Conservation (phyloP, 2,113 vertebrate genomes). For the Ctenodactylus gundi region DNA sequence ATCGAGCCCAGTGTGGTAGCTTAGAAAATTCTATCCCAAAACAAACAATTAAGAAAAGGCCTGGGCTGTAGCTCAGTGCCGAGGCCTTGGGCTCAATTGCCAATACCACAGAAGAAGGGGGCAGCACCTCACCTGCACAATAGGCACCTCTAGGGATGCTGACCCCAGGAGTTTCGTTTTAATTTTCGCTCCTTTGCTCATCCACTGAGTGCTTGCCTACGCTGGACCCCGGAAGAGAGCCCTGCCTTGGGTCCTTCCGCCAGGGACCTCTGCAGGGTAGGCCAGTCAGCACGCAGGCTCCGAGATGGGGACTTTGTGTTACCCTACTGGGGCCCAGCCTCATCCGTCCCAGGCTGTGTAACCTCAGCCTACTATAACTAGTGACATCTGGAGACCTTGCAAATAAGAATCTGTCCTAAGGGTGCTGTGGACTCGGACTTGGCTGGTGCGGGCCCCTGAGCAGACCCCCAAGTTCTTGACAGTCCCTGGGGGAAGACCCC, state of each 20-base stretch:
- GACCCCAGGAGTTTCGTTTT: background rate
- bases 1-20: background rate
- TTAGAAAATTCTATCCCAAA: background rate
- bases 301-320: background rate
- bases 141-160: background rate
- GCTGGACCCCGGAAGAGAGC: background rate
- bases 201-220: background rate
- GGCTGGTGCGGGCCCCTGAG: accelerated
- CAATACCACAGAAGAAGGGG: background rate
- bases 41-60: background rate
- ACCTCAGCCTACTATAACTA: background rate
- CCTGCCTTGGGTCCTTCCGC: background rate
- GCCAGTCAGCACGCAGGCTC: background rate
- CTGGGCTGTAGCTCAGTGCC: background rate
- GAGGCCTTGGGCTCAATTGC: background rate
- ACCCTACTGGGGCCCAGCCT: background rate
- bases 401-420: background rate
- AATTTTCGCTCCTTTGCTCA: background rate
- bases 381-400: background rate
- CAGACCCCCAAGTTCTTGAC: background rate
- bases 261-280: background rate
- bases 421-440: background rate
- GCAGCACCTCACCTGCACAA: background rate
- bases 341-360: background rate
- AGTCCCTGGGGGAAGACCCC: background rate